A percentile compares a stretch with the other conserved stretches of the same genome.
These are phyloP conservation scores for Drosophila birchii DNA, from an alignment of 2,888 invertebrate genomes.

Conservation along the genomic window DNA sequence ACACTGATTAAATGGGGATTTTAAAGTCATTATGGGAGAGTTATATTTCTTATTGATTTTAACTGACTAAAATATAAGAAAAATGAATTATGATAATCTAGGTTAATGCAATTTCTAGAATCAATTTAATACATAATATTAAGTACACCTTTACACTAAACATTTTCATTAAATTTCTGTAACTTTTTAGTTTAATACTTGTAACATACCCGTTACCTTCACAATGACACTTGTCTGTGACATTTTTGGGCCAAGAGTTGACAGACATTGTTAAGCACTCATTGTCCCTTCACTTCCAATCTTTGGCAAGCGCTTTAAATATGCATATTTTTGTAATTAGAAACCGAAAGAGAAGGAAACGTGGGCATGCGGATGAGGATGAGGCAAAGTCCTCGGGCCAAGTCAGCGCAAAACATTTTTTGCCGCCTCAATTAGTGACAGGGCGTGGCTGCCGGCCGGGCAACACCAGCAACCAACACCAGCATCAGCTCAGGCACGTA, in stretches of 20 bases:
- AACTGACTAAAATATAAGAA: not conserved
- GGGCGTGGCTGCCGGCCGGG: conserved; percentile 64
- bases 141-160: no score
- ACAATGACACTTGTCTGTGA: conserved; percentile 31
- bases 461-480: conserved; percentile 35
- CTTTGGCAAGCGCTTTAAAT: conserved; percentile 60
- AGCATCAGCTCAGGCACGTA: conserved; percentile 56
- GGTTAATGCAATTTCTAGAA: no score
- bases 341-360: conserved; percentile 51
- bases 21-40: not conserved
- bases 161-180: no score
- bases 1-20: conserved; percentile 8
- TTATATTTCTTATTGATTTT: not conserved
- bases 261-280: conserved; percentile 54
- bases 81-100: no score
- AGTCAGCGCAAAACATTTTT: conserved; percentile 72
- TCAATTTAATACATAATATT: no score
- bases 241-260: conserved; percentile 43
- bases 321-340: conserved; percentile 77
- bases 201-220: conserved; percentile 12
- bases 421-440: conserved; percentile 74
- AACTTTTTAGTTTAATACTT: no score
- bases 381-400: conserved; percentile 28
- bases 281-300: conserved; percentile 52
- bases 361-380: not conserved